Base-by-base conservation (phyloP, 1,140 invertebrate genomes). In the Neelides sp. region DNA sequence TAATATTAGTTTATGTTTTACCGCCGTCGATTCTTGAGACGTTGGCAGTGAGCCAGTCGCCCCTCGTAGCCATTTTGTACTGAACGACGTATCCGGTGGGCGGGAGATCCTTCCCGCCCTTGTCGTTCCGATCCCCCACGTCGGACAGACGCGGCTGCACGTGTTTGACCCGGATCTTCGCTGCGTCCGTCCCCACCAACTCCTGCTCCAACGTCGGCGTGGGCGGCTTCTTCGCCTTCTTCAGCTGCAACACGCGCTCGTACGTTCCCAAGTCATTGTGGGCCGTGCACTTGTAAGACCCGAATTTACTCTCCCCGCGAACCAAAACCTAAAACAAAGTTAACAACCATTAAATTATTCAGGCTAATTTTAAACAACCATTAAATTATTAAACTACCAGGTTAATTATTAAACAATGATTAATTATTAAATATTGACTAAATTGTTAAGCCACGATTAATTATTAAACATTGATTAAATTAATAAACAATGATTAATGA, bases 41-140 rank as follows among this genome's bases (percentile, higher is more conserved):
- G 26, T 55, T 48, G 17, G 55, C 59, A 34, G 52, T 34, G 23
- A 48, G 50, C 59, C 59, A 61, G 22, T 57, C 54, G 22, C 36
- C 35, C 19, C 52, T 46, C 23, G 46, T 52, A 12, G 40, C 36
- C 59, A 61, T 61, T 61, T 61, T 61, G 41, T 55, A 61, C 44
- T 61, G 59, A 39, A 61, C 55, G 37, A 52, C 45, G 32, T 55
- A 49, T 23, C 55, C 59, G n/a, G 49, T 55, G 20, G 57, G 49
- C 2, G 52, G 41, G 22, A 61, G 53, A 8, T 42, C 27, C 34
- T 48, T 54, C 12, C 55, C 52, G 10, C 42, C 45, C 37, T 48
- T 37, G 7, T 10, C n/a, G 19, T 19, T 35, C 24, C 34, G 30
- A 5, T 37, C 26, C 4, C 32, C 46, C 3, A 48, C 35, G 4